Percentiles rank a stretch among this genome's conserved stretches.
Conservation (phyloP, 2,888 invertebrate genomes). For the Bhutanitis thaidina region DNA sequence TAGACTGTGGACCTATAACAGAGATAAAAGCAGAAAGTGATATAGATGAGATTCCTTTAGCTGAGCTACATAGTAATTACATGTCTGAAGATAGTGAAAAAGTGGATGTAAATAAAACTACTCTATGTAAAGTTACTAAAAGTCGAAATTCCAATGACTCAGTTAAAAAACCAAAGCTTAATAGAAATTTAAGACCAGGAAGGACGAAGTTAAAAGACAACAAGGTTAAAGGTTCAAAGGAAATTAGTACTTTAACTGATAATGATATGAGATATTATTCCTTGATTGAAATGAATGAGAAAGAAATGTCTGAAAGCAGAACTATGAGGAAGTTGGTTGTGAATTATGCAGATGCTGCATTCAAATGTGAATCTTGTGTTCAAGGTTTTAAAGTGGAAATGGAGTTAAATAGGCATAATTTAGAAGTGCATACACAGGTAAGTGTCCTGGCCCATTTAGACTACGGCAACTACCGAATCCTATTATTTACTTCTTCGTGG, state of each 20-base stretch:
- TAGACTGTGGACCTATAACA: slow-evolving; percentile 38
- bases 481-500: too few relatives aligned
- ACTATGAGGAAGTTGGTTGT: slow-evolving; percentile 24
- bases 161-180: slow-evolving; percentile 22
- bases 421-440: slow-evolving; percentile 40
- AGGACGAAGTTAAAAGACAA: background rate
- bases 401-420: slow-evolving; percentile 37
- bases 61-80: slow-evolving; percentile 32
- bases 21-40: slow-evolving; percentile 34
- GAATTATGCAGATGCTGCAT: slow-evolving; percentile 27
- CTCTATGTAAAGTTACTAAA: slow-evolving; percentile 13
- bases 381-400: slow-evolving; percentile 32
- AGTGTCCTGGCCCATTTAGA: too few relatives aligned
- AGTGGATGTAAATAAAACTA: slow-evolving; percentile 4
- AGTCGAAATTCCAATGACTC: slow-evolving; percentile 18
- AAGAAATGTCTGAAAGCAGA: slow-evolving; percentile 33
- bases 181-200: slow-evolving; percentile 1
- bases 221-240: slow-evolving; percentile 18
- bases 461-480: too few relatives aligned
- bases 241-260: slow-evolving; percentile 9
- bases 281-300: slow-evolving; percentile 27
- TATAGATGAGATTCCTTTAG: slow-evolving; percentile 44
- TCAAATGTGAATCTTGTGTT: slow-evolving; percentile 49
- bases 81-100: slow-evolving; percentile 13
- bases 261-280: slow-evolving; percentile 28